Conservation (phyloP, 2,797 vertebrate genomes). For the Betta splendens region DNA sequence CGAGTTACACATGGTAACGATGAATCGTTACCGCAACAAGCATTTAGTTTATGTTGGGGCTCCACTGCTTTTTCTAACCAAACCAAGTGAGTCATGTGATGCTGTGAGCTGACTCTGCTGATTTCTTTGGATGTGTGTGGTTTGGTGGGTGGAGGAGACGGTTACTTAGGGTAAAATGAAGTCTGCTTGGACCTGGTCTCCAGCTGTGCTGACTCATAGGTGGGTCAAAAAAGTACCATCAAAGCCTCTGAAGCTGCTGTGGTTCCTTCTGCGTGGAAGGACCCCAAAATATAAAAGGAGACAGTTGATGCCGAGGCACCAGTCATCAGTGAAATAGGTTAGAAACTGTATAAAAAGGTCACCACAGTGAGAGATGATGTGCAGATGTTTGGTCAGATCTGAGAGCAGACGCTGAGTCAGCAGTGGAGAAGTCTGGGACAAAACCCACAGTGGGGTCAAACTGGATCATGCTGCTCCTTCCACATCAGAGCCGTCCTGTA, state of each 20-base stretch:
- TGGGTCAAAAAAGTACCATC: constrained; percentile 4
- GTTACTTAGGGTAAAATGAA: constrained; percentile 7
- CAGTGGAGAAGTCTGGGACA: too few relatives aligned
- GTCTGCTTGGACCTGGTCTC: constrained; percentile 17
- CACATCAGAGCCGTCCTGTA: too few relatives aligned
- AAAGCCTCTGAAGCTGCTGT: constrained; percentile 8
- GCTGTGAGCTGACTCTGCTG: not conserved
- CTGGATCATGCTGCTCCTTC: too few relatives aligned
- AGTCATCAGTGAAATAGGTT: constrained; percentile 26
- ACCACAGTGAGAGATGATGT: constrained; percentile 20
- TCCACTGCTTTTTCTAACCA: not conserved
- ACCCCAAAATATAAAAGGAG: constrained; percentile 10
- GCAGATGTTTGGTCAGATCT: constrained; percentile 12
- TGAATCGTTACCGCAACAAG: not conserved
- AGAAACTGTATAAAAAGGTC: constrained; percentile 11
- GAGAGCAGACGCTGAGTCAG: constrained; percentile 24
- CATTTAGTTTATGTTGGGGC: constrained; percentile 6
- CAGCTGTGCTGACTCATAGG: constrained; percentile 41
- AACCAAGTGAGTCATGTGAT: constrained; percentile 9
- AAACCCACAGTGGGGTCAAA: too few relatives aligned
- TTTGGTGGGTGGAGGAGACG: constrained; percentile 9
- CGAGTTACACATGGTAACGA: not conserved
- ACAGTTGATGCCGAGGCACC: not conserved
- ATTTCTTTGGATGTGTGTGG: not conserved
- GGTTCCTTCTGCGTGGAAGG: not conserved